phyloP scores from a whole-genome alignment of 2,888 invertebrate species.

The Copidosoma aretas region DNA sequence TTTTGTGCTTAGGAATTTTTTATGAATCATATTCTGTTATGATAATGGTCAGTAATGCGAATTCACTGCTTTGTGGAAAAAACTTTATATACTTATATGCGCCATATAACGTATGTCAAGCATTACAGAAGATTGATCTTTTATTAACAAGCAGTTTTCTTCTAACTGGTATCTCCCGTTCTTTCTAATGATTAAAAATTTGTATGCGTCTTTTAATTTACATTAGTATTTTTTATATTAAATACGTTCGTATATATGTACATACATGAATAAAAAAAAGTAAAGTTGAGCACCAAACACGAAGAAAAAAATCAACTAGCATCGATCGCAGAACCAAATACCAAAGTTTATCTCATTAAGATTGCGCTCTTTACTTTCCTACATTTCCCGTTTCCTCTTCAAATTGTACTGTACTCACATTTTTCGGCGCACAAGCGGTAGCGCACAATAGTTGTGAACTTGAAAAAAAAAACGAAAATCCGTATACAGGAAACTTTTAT shows the following conservation, averaged over 20 bases:
- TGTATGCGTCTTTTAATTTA: conserved; percentile 36
- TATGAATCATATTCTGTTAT: no score
- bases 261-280: conserved; percentile 4
- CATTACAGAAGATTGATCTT: conserved; percentile 21
- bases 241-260: conserved; percentile 31
- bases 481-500: conserved; percentile 23
- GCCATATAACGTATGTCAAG: no score
- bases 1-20: no score
- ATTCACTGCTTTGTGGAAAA: no score
- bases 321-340: conserved; percentile 56
- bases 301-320: conserved; percentile 21
- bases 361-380: conserved; percentile 48
- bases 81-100: no score
- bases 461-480: conserved; percentile 22
- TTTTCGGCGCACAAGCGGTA: conserved; percentile 30
- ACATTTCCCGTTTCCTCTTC: conserved; percentile 45
- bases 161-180: conserved; percentile 17
- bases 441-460: conserved; percentile 19
- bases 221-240: conserved; percentile 41
- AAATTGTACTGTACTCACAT: conserved; percentile 33
- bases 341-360: conserved; percentile 62
- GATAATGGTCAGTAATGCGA: no score
- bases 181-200: conserved; percentile 26
- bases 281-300: conserved; percentile 37
- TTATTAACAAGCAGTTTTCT: conserved; percentile 14